A percentile compares a stretch with the other conserved stretches of the same genome.
Conservation (phyloP, 1,140 invertebrate species). For the Eriocheir sinensis region DNA sequence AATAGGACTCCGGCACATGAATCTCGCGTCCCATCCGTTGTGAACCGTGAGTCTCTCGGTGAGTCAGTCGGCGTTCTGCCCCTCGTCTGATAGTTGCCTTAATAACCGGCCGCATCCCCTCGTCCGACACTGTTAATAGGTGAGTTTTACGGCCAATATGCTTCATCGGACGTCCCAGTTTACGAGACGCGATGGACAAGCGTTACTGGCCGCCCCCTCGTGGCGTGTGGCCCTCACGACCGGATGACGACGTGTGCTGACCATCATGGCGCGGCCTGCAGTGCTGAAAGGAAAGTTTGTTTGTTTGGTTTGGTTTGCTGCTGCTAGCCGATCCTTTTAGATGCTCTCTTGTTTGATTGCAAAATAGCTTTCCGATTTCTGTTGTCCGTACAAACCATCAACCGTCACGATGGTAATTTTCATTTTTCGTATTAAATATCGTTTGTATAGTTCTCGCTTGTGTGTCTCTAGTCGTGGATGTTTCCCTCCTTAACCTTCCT, state of each 20-base stretch:
- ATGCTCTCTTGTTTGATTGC: too few species aligned
- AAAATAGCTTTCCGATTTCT: too few species aligned
- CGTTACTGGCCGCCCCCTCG: neutral
- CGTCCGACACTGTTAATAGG: neutral
- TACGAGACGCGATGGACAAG: conserved; percentile 20
- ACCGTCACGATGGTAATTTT: too few species aligned
- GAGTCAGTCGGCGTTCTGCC: neutral
- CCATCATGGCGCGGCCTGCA: neutral
- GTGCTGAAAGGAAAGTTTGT: too few species aligned
- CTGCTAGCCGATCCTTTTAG: too few species aligned
- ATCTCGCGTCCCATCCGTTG: neutral
- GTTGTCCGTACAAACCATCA: too few species aligned
- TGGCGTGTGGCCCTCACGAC: neutral
- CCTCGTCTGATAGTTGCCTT: neutral
- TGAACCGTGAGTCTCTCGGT: neutral
- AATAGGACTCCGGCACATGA: neutral
- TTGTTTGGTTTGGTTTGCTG: neutral
- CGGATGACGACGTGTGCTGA: neutral
- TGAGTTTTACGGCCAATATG: conserved; percentile 15
- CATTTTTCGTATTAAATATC: too few species aligned
- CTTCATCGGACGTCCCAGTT: neutral
- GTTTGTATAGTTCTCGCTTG: neutral
- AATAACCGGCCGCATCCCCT: conserved; percentile 7
- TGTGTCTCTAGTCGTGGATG: neutral
- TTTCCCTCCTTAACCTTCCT: neutral